These are phyloP conservation scores for Drosophila limbata DNA, from an alignment of 2,888 invertebrate genomes.

Conservation along the genomic window DNA sequence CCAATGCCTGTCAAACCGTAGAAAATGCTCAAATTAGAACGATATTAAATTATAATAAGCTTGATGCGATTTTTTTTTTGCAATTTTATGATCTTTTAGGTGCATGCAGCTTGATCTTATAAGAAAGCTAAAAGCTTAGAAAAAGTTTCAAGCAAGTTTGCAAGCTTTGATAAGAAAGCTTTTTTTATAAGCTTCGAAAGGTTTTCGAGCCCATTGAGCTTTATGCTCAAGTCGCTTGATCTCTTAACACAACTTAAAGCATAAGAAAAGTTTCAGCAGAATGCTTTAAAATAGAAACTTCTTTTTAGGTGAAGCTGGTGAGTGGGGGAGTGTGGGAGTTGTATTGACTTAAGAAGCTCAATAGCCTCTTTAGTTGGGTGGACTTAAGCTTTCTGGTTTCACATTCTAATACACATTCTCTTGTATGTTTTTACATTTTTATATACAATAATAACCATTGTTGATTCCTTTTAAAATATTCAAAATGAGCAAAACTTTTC, in stretches of 20 bases:
- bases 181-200: no score
- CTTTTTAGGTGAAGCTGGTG: neutral
- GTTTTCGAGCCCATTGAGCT: neutral
- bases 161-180: no score
- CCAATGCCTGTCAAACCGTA: constrained; percentile 75
- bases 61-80: neutral
- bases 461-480: neutral
- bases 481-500: neutral
- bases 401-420: neutral
- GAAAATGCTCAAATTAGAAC: neutral
- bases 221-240: neutral
- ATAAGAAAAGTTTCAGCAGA: no score
- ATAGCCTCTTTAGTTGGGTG: neutral
- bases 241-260: neutral
- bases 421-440: no score
- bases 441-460: no score
- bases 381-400: neutral
- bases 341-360: neutral
- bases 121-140: no score
- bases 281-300: neutral
- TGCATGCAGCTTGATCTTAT: no score
- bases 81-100: no score
- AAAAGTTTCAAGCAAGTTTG: no score
- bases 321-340: neutral
- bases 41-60: neutral